phyloP scores from a whole-genome alignment of 2,888 invertebrate genomes.

The Tenodera sinensis region DNA sequence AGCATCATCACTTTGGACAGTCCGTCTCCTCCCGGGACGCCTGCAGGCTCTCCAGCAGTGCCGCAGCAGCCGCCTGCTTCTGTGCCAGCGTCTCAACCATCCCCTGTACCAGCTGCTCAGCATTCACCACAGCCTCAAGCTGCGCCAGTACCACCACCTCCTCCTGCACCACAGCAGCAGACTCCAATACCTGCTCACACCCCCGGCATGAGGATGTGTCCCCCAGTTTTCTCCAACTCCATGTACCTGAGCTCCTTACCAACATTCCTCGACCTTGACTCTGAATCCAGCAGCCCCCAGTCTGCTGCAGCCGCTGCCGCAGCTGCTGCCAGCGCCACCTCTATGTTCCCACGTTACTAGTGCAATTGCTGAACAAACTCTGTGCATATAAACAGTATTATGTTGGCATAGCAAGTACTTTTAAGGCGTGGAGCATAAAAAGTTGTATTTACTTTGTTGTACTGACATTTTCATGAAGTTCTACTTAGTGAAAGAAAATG shows the following conservation, averaged over 20 bases:
- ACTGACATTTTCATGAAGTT: too few species aligned
- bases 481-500: too few species aligned
- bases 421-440: too few species aligned
- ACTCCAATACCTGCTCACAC: background rate
- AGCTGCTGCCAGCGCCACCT: background rate
- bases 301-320: background rate
- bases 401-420: background rate
- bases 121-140: background rate
- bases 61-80: background rate
- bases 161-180: too few species aligned
- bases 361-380: background rate
- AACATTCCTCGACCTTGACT: slow-evolving; percentile 21
- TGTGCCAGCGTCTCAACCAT: background rate
- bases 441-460: too few species aligned
- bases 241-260: slow-evolving; percentile 2
- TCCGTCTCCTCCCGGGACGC: slow-evolving; percentile 53
- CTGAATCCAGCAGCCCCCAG: slow-evolving; percentile 20
- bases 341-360: background rate
- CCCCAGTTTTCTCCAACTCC: background rate
- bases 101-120: background rate
- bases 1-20: slow-evolving; percentile 60
- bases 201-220: background rate
- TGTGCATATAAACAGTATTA: background rate
- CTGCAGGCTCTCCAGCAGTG: slow-evolving; percentile 20
- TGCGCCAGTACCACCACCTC: background rate